phyloP scores from a whole-genome alignment of 1,140 invertebrate species.

The Teleopsis dalmanni region DNA sequence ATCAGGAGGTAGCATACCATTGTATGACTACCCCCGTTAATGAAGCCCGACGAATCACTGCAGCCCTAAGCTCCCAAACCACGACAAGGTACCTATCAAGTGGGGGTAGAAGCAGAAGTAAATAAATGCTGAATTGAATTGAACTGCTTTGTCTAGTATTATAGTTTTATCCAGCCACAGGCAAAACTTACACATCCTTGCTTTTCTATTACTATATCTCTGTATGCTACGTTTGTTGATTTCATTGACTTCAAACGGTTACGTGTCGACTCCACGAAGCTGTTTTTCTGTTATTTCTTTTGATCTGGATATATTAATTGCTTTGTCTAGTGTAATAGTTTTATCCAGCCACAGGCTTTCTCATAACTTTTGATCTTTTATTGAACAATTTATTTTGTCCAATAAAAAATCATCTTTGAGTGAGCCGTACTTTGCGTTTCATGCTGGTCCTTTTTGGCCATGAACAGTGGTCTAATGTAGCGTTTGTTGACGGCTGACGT shows the following conservation, averaged over 20 bases:
- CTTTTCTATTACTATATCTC: background rate
- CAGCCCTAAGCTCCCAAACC: too few species aligned
- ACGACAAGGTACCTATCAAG: too few species aligned
- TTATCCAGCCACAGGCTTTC: constrained; percentile 1
- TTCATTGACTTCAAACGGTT: background rate
- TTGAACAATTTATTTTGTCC: constrained; percentile 2
- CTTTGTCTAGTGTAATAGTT: background rate
- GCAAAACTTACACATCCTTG: background rate
- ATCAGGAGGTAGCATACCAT: too few species aligned
- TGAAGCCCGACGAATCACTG: too few species aligned
- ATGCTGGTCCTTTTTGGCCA: background rate
- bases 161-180: too few species aligned
- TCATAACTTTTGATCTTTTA: background rate
- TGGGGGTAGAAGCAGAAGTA: too few species aligned
- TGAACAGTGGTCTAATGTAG: background rate
- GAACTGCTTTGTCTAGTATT: too few species aligned
- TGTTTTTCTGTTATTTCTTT: constrained; percentile 2
- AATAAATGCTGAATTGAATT: too few species aligned
- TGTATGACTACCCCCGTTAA: too few species aligned
- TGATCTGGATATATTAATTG: background rate
- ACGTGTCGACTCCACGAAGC: background rate
- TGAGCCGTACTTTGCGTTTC: background rate
- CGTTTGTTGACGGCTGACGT: background rate
- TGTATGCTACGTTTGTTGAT: background rate
- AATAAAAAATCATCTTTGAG: background rate